Conservation (phyloP, 2,888 invertebrate genomes). For the Fragum fragum region DNA sequence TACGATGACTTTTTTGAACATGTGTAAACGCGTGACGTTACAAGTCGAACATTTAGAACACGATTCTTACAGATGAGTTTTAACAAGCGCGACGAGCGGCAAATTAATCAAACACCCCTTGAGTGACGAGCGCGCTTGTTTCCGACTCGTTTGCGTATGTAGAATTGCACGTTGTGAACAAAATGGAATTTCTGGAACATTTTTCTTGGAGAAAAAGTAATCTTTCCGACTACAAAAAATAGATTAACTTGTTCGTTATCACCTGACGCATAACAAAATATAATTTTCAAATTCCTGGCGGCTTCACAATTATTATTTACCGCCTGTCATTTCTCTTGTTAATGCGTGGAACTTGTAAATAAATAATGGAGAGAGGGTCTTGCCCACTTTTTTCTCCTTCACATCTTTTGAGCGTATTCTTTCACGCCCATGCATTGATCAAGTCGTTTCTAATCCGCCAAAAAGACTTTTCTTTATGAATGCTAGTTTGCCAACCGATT, state of each 20-base stretch:
- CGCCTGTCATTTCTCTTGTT: constrained; percentile 20
- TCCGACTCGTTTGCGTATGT: constrained; percentile 13
- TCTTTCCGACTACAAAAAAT: constrained; percentile 37
- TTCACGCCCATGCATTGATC: too few species aligned
- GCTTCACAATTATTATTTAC: constrained; percentile 19
- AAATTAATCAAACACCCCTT: constrained; percentile 59
- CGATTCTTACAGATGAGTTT: constrained; percentile 19
- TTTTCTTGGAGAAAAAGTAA: constrained; percentile 31
- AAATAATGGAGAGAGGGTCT: neutral
- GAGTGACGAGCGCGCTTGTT: constrained; percentile 51
- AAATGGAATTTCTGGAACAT: constrained; percentile 43
- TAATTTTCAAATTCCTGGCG: constrained; percentile 26
- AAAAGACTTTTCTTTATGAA: too few species aligned
- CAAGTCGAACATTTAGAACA: constrained; percentile 27
- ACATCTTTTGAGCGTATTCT: too few species aligned
- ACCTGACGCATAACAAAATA: constrained; percentile 58
- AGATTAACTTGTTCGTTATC: constrained; percentile 62
- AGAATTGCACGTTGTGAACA: constrained; percentile 17
- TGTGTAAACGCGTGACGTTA: constrained; percentile 25
- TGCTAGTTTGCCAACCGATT: too few species aligned
- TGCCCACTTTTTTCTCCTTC: too few species aligned
- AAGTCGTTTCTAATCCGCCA: too few species aligned
- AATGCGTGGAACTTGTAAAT: neutral
- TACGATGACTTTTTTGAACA: constrained; percentile 24
- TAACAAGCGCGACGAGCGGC: constrained; percentile 51